Percentiles rank a stretch among this genome's conserved stretches.
phyloP scores from a whole-genome alignment of 2,797 vertebrate genomes.

The Anguilla megastoma region DNA sequence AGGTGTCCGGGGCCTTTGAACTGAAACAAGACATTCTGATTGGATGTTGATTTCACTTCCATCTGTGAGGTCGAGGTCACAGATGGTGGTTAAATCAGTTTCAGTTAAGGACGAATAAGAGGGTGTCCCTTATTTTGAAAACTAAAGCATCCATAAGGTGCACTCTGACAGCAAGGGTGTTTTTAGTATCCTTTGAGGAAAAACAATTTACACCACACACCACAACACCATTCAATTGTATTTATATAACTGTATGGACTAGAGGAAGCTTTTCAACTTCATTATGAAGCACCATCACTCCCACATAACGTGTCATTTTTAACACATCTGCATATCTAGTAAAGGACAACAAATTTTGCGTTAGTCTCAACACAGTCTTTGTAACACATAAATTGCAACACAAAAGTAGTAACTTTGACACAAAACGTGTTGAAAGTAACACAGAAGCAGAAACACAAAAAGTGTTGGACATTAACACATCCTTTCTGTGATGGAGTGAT shows the following conservation, averaged over 20 bases:
- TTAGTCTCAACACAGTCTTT: too few species aligned
- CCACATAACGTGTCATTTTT: too few species aligned
- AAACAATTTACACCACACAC: too few species aligned
- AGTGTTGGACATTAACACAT: too few species aligned
- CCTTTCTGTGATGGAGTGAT: too few species aligned
- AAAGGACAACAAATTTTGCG: too few species aligned
- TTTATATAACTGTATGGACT: neutral
- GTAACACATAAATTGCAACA: too few species aligned
- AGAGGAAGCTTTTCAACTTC: neutral
- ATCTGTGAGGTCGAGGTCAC: neutral
- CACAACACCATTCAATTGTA: neutral
- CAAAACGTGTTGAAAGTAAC: too few species aligned
- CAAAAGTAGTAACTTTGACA: too few species aligned
- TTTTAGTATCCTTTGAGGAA: neutral
- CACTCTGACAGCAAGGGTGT: neutral
- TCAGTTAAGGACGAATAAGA: neutral
- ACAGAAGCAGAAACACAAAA: too few species aligned
- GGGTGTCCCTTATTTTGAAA: neutral
- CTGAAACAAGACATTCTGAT: neutral
- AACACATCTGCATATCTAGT: too few species aligned
- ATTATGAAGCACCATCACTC: too few species aligned
- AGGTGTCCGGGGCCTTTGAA: neutral
- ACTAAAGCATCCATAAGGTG: neutral
- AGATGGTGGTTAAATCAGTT: neutral
- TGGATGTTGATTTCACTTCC: constrained; percentile 2